A percentile compares a stretch with the other conserved stretches of the same genome.
Evolutionary conservation across 2,113 vertebrate species (phyloP).

Genomic region (Psilopogon haemacephalus): DNA sequence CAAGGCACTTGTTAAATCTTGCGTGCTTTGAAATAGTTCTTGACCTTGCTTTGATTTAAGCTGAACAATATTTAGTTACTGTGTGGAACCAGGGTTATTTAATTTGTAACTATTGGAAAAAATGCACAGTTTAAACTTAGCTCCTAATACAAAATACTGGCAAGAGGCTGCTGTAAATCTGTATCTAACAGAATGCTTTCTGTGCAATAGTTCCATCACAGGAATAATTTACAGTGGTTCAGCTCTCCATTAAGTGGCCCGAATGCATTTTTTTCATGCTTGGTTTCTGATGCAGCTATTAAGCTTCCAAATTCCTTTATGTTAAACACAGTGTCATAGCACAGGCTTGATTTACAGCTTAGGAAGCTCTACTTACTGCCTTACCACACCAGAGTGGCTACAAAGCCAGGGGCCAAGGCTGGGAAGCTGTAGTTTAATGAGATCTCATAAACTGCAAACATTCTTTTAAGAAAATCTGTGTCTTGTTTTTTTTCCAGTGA

Average conservation of each 20-base stretch:
- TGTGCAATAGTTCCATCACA: neutral
- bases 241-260: neutral
- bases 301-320: neutral
- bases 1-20: neutral
- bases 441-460: neutral
- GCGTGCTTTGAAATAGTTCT: neutral
- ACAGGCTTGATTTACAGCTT: slow-evolving; percentile 5
- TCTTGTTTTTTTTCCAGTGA: neutral
- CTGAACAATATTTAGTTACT: neutral
- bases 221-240: slow-evolving; percentile 1
- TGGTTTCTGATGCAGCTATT: neutral
- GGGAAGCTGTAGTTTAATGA: neutral
- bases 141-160: slow-evolving; percentile 4
- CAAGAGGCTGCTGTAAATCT: neutral
- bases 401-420: neutral
- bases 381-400: neutral
- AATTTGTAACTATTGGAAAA: slow-evolving; percentile 18
- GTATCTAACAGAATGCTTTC: neutral
- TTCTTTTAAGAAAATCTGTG: neutral
- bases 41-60: slow-evolving; percentile 16
- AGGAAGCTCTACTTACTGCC: neutral
- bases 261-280: neutral
- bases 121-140: slow-evolving; percentile 2
- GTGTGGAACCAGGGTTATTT: neutral
- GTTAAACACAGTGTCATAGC: neutral